Base-by-base conservation (phyloP, 2,888 invertebrate genomes). In the Epiperipatus broadwayi region DNA sequence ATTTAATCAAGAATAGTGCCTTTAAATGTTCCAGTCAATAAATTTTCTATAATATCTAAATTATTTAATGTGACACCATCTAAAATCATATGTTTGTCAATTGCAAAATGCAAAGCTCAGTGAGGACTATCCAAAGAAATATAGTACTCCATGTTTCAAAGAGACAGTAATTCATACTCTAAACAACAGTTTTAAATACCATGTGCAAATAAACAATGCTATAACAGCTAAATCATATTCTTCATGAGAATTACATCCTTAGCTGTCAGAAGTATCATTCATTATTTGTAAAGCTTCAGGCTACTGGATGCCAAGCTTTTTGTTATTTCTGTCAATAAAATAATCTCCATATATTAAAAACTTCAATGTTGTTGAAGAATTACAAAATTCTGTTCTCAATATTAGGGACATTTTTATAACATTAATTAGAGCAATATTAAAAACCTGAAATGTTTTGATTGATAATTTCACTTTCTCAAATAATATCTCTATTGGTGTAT, bases 1-100 rank as follows among this genome's bases (percentile, higher is more conserved):
- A 97, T 58, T 16, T 73, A 72, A 35, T 75, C 71, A 44, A 81
- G 70, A 39, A 97, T 62, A 2, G 84, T 80, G 5, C 79, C 78
- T 44, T 75, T 73, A 28, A 49, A 44, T 32, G 72, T 71, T 2
- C 78, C 80, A 1, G 76, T 69, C n/a, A 20, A 21, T 5, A 42
- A 43, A 46, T 67, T 67, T 41, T 59, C 53, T 10, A 70, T 54
- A 15, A 74, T 55, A 46, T 71, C 70, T 37, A 99, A 65, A 63
- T 95, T 93, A 39, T 71, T 69, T 43, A 97, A 62, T 0, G 93
- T 84, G 3, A 80, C 73, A 0, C 84, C 78, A 62, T 97, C 97
- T 30, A 99, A 58, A 2, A 95, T 74, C 85, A n/a, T n/a, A 8
- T 20, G 32, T 37, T 43, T 19, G 3, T 10, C 22, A 7, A 37